phyloP scores from a whole-genome alignment of 2,113 vertebrate genomes.

The Cyanoderma ruficeps region DNA sequence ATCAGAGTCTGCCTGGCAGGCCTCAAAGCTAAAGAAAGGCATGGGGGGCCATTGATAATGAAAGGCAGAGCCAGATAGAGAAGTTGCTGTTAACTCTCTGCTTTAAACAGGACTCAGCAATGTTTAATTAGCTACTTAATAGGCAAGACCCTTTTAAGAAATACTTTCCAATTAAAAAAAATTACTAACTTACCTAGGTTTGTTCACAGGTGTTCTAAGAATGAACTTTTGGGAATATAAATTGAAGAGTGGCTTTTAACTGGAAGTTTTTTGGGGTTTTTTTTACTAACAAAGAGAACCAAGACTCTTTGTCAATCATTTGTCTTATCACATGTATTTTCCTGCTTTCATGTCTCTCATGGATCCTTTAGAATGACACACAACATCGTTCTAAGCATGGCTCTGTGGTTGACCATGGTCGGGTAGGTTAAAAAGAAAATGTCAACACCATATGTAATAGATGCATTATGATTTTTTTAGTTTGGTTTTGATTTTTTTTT shows the following conservation, averaged over 20 bases:
- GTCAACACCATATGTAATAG: background rate
- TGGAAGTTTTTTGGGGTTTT: background rate
- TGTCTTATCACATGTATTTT: constrained; percentile 44
- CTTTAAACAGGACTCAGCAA: background rate
- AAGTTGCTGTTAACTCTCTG: background rate
- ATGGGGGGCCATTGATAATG: background rate
- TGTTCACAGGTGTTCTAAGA: background rate
- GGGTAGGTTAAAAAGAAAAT: constrained; percentile 81
- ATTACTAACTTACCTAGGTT: background rate
- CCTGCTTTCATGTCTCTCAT: constrained; percentile 65
- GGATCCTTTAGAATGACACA: constrained; percentile 71
- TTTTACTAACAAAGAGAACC: constrained; percentile 8
- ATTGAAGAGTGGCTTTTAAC: background rate
- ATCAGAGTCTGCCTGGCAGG: background rate
- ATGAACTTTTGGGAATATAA: background rate
- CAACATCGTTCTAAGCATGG: constrained; percentile 79
- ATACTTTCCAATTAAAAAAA: background rate
- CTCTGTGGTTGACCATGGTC: constrained; percentile 83
- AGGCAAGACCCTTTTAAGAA: background rate
- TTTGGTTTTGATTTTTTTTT: background rate
- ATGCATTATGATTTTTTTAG: background rate
- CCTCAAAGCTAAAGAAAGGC: background rate
- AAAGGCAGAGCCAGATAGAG: background rate
- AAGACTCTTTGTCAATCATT: background rate
- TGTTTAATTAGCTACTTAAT: background rate